Conservation (phyloP, 1,140 invertebrate genomes). For the Camponotus vicinus region DNA sequence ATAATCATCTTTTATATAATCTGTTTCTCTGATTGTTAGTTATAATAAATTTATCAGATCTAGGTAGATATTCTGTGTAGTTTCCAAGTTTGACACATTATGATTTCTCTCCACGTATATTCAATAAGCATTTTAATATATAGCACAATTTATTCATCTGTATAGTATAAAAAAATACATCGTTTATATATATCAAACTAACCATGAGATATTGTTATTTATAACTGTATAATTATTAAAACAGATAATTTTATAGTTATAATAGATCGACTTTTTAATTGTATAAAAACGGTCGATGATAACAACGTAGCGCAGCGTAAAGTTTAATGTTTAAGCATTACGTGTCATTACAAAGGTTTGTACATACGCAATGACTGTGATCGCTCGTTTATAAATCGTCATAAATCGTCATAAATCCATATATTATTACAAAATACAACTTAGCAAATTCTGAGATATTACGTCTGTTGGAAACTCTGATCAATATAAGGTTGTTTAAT, state of each 20-base stretch:
- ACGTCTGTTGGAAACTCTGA: neutral
- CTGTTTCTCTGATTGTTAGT: neutral
- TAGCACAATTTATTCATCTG: too few species aligned
- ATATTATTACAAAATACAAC: conserved; percentile 16
- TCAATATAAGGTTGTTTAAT: neutral
- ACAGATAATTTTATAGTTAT: neutral
- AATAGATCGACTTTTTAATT: conserved; percentile 29
- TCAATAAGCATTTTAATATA: too few species aligned
- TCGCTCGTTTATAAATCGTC: conserved; percentile 33
- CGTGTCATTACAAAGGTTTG: conserved; percentile 16
- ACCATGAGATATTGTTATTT: too few species aligned
- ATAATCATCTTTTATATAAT: too few species aligned
- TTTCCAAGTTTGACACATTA: neutral
- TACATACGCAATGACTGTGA: conserved; percentile 3
- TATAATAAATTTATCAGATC: neutral
- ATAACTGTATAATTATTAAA: neutral
- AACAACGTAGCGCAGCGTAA: conserved; percentile 4
- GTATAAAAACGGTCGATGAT: conserved; percentile 1
- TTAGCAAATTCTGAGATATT: conserved; percentile 6
- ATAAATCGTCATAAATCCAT: neutral
- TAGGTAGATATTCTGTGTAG: neutral
- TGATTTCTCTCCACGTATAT: neutral
- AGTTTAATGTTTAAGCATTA: neutral
- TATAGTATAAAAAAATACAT: neutral
- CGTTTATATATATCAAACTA: too few species aligned